A percentile compares a stretch with the other conserved stretches of the same genome.
Conservation (phyloP, 2,888 invertebrate species). For the Cryptocephalus moraei region DNA sequence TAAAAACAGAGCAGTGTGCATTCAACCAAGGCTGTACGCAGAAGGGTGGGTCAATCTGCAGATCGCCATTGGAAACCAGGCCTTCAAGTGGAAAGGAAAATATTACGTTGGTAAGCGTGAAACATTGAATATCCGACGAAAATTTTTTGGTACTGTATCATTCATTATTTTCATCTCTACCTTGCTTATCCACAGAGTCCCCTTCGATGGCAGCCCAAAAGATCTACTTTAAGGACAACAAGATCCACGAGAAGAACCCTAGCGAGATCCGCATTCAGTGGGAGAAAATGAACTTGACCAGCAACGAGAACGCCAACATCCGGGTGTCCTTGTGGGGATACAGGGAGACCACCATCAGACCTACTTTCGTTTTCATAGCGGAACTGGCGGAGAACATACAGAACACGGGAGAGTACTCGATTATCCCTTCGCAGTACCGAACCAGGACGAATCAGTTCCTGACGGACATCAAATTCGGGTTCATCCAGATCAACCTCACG, state of each 20-base stretch:
- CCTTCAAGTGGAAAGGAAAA: constrained; percentile 82
- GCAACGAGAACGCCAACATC: constrained; percentile 63
- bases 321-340: constrained; percentile 85
- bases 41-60: constrained; percentile 84
- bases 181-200: constrained; percentile 53
- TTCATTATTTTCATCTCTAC: not conserved
- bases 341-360: constrained; percentile 69
- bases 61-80: constrained; percentile 72
- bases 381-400: constrained; percentile 48
- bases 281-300: constrained; percentile 78
- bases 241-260: constrained; percentile 63
- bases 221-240: constrained; percentile 68
- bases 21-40: constrained; percentile 77
- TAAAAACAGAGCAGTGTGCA: constrained; percentile 76
- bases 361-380: constrained; percentile 73
- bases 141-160: not conserved
- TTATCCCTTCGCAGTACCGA: constrained; percentile 63
- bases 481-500: constrained; percentile 78
- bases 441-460: constrained; percentile 58
- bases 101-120: constrained; percentile 76
- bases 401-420: constrained; percentile 54
- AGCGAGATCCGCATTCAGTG: constrained; percentile 69
- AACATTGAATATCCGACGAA: no score
- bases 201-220: constrained; percentile 79
- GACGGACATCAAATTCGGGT: constrained; percentile 73